These are phyloP conservation scores for Grammomys dolichurus DNA, from an alignment of 2,113 vertebrate species.

Conservation along the genomic window DNA sequence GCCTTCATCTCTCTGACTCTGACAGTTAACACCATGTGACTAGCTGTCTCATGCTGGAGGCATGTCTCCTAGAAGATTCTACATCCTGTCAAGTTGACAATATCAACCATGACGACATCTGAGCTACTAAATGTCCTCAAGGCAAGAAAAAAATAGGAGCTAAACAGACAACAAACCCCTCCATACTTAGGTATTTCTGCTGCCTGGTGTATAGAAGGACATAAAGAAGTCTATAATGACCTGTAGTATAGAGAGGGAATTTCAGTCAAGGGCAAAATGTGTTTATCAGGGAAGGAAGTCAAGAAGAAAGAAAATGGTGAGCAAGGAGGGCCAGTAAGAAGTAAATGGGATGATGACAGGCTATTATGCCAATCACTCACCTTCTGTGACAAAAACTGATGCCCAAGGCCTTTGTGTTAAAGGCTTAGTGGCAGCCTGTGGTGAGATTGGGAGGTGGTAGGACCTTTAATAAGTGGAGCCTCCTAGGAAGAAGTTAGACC, in stretches of 20 bases:
- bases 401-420: not conserved
- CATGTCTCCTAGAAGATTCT: not conserved
- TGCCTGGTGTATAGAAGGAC: not conserved
- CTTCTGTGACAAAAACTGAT: not conserved
- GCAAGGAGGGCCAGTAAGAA: not conserved
- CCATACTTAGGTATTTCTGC: not conserved
- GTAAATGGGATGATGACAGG: not conserved
- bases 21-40: not conserved
- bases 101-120: not conserved
- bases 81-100: not conserved
- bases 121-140: not conserved
- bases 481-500: not conserved
- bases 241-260: not conserved
- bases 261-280: no score
- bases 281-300: not conserved
- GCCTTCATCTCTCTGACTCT: not conserved
- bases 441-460: not conserved
- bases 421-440: not conserved
- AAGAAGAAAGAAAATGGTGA: not conserved
- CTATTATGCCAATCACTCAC: not conserved
- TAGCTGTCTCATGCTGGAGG: not conserved
- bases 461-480: not conserved
- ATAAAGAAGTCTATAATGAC: not conserved
- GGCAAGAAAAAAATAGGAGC: not conserved
- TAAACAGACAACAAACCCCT: not conserved